Base-by-base conservation (phyloP, 2,797 vertebrate genomes). In the Champsocephalus gunnari region DNA sequence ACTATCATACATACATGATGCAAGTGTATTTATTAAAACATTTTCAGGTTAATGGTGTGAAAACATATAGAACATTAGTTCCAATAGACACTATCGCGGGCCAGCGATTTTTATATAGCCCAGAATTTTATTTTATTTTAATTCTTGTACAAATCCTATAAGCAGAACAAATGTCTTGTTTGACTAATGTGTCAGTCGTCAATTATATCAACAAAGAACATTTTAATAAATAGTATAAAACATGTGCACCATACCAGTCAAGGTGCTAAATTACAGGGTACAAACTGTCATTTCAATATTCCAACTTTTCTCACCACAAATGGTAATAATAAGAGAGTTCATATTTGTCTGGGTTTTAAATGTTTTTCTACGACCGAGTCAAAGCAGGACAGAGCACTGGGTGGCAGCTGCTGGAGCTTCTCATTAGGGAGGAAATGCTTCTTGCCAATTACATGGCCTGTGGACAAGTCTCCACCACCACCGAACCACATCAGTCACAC, bases 401-500 rank as follows among this genome's bases (percentile, higher is more conserved):
- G 73, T 78, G 82, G 73, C 66, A 49, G 34, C 61, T 24, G 47
- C 71, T 62, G 67, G 0, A 21, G 68, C 72, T 62, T 87, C 76
- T 86, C 72, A 83, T 84, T 73, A 70, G 32, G 60, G 62, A 85
- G 88, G 82, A 91, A 88, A 78, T 71, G 66, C 73, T 66, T 70
- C 67, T 34, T 70, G 43, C 72, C 60, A 84, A 80, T 87, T 50
- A 88, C 43, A 81, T 21, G 56, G 64, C 61, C 62, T 75, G 78
- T 55, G 58, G 69, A 77, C 61, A 43, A 79, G 81, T 47, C 50
- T 65, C 77, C 48, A 68, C 67, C 80, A 80, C 85, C 82, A 75
- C 75, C 55, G 77, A 77, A 89, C 87, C 88, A 88, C 87, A 81
- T 88, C 73, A 84, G 80, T 73, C 64, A 11, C 12, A 41, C 24